These are phyloP conservation scores for Synanthedon andrenaeformis DNA, from an alignment of 2,888 invertebrate species.

Conservation along the genomic window DNA sequence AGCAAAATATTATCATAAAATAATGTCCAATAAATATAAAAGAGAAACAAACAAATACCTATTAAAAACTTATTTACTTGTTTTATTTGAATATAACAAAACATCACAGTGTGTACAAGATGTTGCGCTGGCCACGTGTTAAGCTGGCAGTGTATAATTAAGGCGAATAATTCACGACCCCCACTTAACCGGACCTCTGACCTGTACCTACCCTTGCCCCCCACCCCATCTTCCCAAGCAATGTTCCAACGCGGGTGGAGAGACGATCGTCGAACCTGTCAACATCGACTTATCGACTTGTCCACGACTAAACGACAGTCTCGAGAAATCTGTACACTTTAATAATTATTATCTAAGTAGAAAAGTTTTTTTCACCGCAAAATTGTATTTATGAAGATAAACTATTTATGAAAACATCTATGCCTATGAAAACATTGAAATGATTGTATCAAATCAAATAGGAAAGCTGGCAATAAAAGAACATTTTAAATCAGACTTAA, in stretches of 20 bases:
- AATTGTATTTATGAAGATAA: too few relatives aligned
- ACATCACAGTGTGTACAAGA: conserved; percentile 17
- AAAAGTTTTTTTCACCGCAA: neutral
- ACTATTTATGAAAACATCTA: too few relatives aligned
- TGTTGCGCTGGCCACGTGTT: conserved; percentile 41
- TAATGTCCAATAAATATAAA: too few relatives aligned
- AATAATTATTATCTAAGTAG: neutral
- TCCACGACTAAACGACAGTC: neutral
- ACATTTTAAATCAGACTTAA: too few relatives aligned
- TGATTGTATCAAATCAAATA: too few relatives aligned
- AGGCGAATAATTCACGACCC: conserved; percentile 40
- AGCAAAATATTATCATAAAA: too few relatives aligned
- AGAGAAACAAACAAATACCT: too few relatives aligned
- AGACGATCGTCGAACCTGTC: neutral
- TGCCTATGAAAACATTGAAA: too few relatives aligned
- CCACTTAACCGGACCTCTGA: conserved; percentile 21
- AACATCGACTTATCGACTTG: neutral
- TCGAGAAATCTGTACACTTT: neutral
- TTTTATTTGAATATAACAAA: neutral
- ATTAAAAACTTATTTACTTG: too few relatives aligned
- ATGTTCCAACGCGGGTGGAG: neutral
- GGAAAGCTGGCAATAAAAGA: too few relatives aligned
- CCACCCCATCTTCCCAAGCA: conserved; percentile 6
- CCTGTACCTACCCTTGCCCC: neutral
- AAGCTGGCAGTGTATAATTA: conserved; percentile 56